Base-by-base conservation (phyloP, 2,113 vertebrate species). In the Puma concolor region DNA sequence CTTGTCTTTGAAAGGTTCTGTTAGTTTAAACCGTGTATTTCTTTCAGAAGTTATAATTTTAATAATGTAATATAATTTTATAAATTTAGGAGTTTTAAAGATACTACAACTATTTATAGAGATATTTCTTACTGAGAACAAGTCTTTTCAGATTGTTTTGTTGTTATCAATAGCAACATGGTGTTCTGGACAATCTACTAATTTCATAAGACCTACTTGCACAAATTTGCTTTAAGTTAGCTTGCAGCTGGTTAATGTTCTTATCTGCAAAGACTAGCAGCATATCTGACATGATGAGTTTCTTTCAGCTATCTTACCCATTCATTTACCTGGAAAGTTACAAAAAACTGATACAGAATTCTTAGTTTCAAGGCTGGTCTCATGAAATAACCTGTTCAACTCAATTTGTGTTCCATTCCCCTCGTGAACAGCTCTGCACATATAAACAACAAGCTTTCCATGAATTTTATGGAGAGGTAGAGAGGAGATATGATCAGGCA, bases 341-440 rank as follows among this genome's bases (percentile, higher is more conserved):
- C 17, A 71, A 86, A 84, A 72, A 88, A 14, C 36, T 14, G 94
- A 44, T 15, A 44, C 1, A 36, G 21, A 21, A n/a, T 48, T 90
- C 57, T 80, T 64, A 50, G 19, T 74, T 94, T 90, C 4, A 21
- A 94, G 50, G 29, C 67, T 94, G 38, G 44, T 96, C 87, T 97
- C 71, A 52, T 90, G 64, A 97, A 83, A 36, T 94, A 71, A 69
- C 72, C 90, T 88, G 27, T 41, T 94, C 48, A 88, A 6, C 25
- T 83, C 79, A 60, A 7, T 86, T 80, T 97, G 17, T 63, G 25
- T 71, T 91, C 86, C 13, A 27, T 60, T 96, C 41, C 21, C n/a
- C 25, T 38, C 48, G 13, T 69, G 54, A 90, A 80, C 36, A 67
- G 4, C 25, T 14, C 0, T 64, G 41, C 60, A 67, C 29, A 31